Evolutionary conservation across 2,113 vertebrate genomes (phyloP).

Genomic region (Atrichornis clamosus): DNA sequence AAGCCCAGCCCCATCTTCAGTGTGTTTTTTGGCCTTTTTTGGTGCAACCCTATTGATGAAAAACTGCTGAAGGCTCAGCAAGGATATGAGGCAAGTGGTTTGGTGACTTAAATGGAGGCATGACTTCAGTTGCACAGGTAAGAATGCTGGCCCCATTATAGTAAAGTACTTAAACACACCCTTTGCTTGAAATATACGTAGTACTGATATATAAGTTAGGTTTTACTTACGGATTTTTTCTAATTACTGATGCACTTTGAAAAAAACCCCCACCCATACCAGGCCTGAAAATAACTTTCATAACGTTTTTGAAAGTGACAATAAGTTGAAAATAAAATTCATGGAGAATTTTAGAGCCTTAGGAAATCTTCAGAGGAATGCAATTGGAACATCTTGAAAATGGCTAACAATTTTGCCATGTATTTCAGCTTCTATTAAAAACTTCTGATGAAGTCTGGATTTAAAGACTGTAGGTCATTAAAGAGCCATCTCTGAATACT

Average conservation of each 20-base stretch:
- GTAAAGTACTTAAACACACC: background rate
- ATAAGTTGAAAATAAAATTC: background rate
- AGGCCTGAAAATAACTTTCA: background rate
- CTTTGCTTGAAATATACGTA: background rate
- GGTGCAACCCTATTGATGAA: background rate
- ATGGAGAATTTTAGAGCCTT: background rate
- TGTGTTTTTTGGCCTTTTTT: background rate
- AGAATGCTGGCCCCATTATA: background rate
- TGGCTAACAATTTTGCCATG: background rate
- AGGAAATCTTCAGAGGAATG: background rate
- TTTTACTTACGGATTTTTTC: background rate
- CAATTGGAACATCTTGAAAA: background rate
- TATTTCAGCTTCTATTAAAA: background rate
- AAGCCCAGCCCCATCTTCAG: background rate
- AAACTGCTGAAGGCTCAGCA: background rate
- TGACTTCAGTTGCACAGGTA: background rate
- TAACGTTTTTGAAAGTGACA: background rate
- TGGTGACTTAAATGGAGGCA: background rate
- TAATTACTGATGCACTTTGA: background rate
- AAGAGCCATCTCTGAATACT: no score
- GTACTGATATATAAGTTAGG: background rate
- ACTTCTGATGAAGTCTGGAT: background rate
- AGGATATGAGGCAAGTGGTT: background rate
- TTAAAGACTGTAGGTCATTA: background rate
- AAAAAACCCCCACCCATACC: accelerated